Percentiles rank a stretch among this genome's conserved stretches.
phyloP scores from a whole-genome alignment of 2,113 vertebrate genomes.

The Antechinus flavipes region DNA sequence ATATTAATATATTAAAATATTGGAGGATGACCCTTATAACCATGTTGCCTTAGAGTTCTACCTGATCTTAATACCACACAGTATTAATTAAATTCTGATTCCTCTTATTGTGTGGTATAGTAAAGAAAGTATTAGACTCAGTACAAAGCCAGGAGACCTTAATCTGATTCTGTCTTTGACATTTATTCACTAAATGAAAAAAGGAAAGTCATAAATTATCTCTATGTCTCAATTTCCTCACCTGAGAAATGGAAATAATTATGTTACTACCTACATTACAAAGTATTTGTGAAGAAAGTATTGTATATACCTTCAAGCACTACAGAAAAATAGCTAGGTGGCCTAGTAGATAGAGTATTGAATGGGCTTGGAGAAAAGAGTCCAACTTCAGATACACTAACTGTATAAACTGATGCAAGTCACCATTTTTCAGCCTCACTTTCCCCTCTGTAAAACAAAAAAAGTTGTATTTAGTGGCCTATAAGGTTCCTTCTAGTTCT shows the following conservation, averaged over 20 bases:
- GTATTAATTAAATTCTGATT: neutral
- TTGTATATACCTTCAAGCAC: neutral
- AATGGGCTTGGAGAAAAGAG: neutral
- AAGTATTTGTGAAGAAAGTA: neutral
- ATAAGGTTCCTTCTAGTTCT: neutral
- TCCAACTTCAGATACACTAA: neutral
- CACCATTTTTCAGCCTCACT: neutral
- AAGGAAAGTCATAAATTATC: neutral
- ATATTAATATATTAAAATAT: neutral
- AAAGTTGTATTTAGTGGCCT: neutral
- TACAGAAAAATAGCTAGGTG: neutral
- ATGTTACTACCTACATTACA: neutral
- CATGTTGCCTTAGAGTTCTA: neutral
- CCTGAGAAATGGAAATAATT: neutral
- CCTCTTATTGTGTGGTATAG: neutral
- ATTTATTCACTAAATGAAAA: neutral
- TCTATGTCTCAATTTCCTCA: neutral
- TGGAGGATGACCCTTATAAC: neutral
- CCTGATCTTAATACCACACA: neutral
- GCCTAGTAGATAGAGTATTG: neutral
- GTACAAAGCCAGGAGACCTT: neutral
- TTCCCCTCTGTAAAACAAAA: neutral
- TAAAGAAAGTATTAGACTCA: neutral
- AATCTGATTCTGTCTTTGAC: too few relatives aligned
- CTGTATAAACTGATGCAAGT: neutral